phyloP scores from a whole-genome alignment of 53 echinoderm and acorn worm species.

The Holothuria leucospilota region DNA sequence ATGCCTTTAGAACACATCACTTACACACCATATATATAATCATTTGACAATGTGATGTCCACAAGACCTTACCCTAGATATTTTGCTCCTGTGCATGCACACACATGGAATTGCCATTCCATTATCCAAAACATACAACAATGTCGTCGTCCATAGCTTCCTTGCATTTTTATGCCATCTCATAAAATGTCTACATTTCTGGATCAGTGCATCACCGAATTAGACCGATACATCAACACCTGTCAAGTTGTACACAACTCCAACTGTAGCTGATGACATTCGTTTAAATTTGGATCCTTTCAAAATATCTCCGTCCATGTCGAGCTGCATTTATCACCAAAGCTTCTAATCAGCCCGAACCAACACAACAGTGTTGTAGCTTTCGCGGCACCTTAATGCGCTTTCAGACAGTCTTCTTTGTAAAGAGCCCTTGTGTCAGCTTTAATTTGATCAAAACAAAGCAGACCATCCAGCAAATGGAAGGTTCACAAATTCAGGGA shows the following conservation, averaged over 20 bases:
- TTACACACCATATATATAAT: too few species aligned
- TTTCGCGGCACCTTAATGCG: constrained; percentile 30
- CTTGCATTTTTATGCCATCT: constrained; percentile 17
- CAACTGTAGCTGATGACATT: constrained; percentile 41
- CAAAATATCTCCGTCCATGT: constrained; percentile 13
- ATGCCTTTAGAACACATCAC: too few species aligned
- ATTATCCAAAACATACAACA: constrained; percentile 49
- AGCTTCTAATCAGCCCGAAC: background rate
- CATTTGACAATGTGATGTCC: too few species aligned
- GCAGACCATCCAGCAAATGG: constrained; percentile 26
- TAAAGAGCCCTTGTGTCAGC: constrained; percentile 37
- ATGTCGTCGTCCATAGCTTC: too few species aligned
- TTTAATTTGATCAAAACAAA: constrained; percentile 47
- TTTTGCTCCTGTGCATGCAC: constrained; percentile 51
- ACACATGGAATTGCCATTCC: constrained; percentile 49
- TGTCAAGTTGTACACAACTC: constrained; percentile 35
- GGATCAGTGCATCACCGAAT: constrained; percentile 45
- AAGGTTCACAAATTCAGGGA: constrained; percentile 41
- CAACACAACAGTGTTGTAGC: constrained; percentile 9
- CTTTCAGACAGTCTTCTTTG: constrained; percentile 21
- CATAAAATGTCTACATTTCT: constrained; percentile 45
- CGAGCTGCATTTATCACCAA: constrained; percentile 37
- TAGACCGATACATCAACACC: constrained; percentile 48
- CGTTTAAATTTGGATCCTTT: constrained; percentile 45
- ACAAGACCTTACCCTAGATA: background rate